Conservation (phyloP, 2,113 vertebrate species). For the Nyctibius bracteatus region DNA sequence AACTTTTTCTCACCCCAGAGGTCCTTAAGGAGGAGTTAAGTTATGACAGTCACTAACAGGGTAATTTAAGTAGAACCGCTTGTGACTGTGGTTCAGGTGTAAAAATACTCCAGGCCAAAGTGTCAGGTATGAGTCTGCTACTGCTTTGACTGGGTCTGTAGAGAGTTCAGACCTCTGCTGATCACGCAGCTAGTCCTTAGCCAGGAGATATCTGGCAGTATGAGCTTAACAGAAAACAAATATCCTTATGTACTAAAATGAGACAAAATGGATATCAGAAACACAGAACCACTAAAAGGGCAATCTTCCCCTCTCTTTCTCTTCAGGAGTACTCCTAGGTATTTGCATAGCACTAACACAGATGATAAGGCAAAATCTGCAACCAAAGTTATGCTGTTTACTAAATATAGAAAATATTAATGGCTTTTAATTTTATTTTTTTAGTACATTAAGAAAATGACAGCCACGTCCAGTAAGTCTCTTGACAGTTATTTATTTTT, state of each 20-base stretch:
- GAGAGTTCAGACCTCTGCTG: background rate
- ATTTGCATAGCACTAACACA: background rate
- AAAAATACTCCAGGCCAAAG: background rate
- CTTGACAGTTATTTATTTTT: background rate
- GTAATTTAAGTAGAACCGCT: background rate
- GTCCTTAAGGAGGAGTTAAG: background rate
- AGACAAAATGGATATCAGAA: background rate
- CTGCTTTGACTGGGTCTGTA: background rate
- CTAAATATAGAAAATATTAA: background rate
- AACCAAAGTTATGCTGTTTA: background rate
- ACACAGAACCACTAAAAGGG: background rate
- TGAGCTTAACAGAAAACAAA: background rate
- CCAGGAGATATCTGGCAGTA: background rate
- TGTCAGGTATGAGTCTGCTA: background rate
- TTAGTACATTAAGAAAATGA: background rate
- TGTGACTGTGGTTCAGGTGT: background rate
- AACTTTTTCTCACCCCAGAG: background rate
- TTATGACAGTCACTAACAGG: rapidly evolving
- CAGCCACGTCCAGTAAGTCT: background rate
- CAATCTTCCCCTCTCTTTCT: background rate
- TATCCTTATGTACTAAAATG: background rate
- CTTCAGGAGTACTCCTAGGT: background rate
- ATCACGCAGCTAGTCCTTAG: background rate
- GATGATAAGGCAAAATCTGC: background rate
- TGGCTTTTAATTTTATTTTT: background rate